Percentiles rank a stretch among this genome's conserved stretches.
Conservation (phyloP, 2,888 invertebrate species). For the Ganaspis brasiliensis region DNA sequence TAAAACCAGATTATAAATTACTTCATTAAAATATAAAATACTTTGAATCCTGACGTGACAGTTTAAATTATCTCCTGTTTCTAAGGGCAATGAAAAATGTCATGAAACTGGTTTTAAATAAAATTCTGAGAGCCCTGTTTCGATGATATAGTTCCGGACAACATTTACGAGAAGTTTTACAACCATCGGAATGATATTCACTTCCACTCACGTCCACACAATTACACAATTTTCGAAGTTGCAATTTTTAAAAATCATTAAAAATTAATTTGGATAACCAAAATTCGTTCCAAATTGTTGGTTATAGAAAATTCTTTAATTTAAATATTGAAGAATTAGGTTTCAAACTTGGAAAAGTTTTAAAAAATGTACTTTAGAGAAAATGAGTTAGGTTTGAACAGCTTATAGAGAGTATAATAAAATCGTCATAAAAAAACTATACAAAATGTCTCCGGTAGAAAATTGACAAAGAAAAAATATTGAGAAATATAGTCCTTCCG, state of each 20-base stretch:
- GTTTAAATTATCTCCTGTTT: constrained; percentile 13
- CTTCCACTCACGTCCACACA: neutral
- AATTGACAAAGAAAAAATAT: neutral
- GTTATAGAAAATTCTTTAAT: too few relatives aligned
- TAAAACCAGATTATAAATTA: neutral
- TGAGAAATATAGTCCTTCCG: neutral
- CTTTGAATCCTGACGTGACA: neutral
- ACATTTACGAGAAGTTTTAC: neutral
- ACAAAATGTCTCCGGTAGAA: neutral
- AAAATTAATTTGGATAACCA: too few relatives aligned
- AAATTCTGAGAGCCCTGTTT: constrained; percentile 2
- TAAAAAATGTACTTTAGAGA: too few relatives aligned
- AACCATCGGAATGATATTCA: neutral
- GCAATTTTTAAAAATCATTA: too few relatives aligned
- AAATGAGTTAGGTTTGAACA: too few relatives aligned
- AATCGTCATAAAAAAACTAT: neutral
- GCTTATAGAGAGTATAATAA: too few relatives aligned
- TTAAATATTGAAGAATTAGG: too few relatives aligned
- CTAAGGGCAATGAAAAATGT: constrained; percentile 7
- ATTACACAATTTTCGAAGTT: too few relatives aligned
- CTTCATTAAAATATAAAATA: constrained; percentile 1
- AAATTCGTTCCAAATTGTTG: too few relatives aligned
- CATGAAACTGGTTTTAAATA: constrained; percentile 11
- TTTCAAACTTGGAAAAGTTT: too few relatives aligned
- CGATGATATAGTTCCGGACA: neutral